Base-by-base conservation (phyloP, 64 coral and sea anemone species). In the Porites australiensis region DNA sequence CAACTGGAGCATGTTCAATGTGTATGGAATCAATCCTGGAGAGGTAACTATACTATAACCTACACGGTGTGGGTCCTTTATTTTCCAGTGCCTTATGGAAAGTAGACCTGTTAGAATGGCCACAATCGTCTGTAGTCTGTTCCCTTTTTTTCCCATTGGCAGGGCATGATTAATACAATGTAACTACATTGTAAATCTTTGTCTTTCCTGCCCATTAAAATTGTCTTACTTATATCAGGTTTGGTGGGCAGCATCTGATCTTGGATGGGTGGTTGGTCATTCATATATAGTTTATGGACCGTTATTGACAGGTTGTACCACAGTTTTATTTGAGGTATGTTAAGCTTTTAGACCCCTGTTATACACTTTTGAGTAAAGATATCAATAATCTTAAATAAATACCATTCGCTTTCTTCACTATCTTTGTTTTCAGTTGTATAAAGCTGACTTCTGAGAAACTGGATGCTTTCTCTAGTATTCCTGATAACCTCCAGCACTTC, bases 171-270 rank as follows among this genome's bases (percentile, higher is more conserved):
- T 72, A 72, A 14, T 72, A 14, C 37, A 72, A 1, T 72, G 69
- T 72, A 8, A 72, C 19, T 72, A 14, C 68, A 71, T 43, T 72
- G 19, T 43, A 43, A 19, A 15, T 74, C 20, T 44, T 57, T 27
- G 6, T 50, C 22, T 19, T 48, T 37, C 27, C 27, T 37, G 27
- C 1, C 27, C 27, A 37, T 1, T 37, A 37, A 37, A 37, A 37
- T 3, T 74, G 23, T 55, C 58, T 14, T 66, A 44, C 21, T 27
- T 46, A 21, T 83, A 50, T 58, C 62, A 96, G 98, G 98, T 99
- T 23, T 99, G 98, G 98, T 99, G 98, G 98, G 94, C 98, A 69
- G 98, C 98, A 16, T 99, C 94, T 73, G 94, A 99, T 61, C 98
- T 99, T 66, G 98, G 98, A 13, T 99, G 98, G 98, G 98, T 99